Conservation (phyloP, 2,888 invertebrate genomes). For the Perizoma flavofasciatum region DNA sequence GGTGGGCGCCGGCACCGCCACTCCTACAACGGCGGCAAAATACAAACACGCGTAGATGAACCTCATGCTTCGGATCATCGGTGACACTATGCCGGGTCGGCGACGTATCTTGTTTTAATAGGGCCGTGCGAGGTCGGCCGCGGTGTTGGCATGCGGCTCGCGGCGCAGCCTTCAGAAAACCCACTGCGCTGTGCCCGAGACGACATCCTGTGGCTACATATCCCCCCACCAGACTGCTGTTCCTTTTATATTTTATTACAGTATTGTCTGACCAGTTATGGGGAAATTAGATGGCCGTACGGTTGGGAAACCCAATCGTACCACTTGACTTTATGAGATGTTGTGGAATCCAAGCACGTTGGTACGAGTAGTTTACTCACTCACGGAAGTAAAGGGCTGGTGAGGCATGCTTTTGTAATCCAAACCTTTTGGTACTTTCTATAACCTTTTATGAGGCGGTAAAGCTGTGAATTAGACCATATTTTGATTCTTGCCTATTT, state of each 20-base stretch:
- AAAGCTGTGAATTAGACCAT: constrained; percentile 8
- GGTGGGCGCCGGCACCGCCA: constrained; percentile 61
- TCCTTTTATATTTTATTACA: constrained; percentile 67
- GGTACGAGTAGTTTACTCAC: constrained; percentile 35
- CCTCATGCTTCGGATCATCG: constrained; percentile 68
- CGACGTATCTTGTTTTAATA: constrained; percentile 79
- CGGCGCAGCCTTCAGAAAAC: constrained; percentile 83
- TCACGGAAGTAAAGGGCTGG: constrained; percentile 42
- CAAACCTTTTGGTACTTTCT: constrained; percentile 2
- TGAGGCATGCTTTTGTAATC: constrained; percentile 27
- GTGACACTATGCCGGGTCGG: constrained; percentile 66
- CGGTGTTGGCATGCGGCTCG: constrained; percentile 82
- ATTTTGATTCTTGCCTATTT: not conserved
- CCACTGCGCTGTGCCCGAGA: constrained; percentile 73
- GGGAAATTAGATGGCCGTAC: constrained; percentile 55
- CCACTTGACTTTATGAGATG: constrained; percentile 40
- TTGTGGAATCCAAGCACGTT: constrained; percentile 47
- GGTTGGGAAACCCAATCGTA: constrained; percentile 71
- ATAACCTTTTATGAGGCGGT: constrained; percentile 9
- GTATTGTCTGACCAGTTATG: constrained; percentile 61
- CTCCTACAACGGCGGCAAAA: constrained; percentile 49
- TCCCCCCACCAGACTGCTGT: constrained; percentile 63
- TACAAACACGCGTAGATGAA: constrained; percentile 65
- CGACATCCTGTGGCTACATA: constrained; percentile 69
- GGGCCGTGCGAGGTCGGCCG: constrained; percentile 74